These are phyloP conservation scores for Melanocharis versteri DNA, from an alignment of 2,113 vertebrate species.

Conservation along the genomic window DNA sequence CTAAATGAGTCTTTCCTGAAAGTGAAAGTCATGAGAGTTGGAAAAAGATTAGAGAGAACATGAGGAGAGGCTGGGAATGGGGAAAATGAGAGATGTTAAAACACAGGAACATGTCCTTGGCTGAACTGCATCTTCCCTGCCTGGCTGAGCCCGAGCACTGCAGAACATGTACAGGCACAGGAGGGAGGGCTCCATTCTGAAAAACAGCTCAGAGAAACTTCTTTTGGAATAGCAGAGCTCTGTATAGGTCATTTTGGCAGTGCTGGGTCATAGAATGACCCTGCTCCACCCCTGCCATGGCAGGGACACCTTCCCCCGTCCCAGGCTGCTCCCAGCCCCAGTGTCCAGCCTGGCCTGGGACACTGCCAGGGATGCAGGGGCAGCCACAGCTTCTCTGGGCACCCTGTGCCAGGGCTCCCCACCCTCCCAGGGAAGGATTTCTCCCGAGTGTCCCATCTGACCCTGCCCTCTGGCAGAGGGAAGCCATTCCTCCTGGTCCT, in stretches of 20 bases:
- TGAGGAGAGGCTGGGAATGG: background rate
- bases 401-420: background rate
- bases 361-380: background rate
- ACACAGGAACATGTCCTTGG: background rate
- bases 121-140: background rate
- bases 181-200: background rate
- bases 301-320: background rate
- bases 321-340: background rate
- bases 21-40: background rate
- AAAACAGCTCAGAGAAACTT: background rate
- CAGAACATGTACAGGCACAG: accelerated
- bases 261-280: background rate
- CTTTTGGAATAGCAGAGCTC: background rate
- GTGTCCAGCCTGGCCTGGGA: background rate
- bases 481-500: background rate
- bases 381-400: background rate
- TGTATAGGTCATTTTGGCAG: background rate
- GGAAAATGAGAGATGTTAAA: background rate
- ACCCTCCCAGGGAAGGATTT: background rate
- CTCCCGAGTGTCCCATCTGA: accelerated
- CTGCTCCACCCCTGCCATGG: background rate
- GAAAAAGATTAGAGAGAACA: background rate
- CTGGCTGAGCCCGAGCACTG: background rate
- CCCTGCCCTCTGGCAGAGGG: background rate
- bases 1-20: slow-evolving; percentile 40